Evolutionary conservation across 2,113 vertebrate species (phyloP).

Genomic region (Triplophysa rosa): DNA sequence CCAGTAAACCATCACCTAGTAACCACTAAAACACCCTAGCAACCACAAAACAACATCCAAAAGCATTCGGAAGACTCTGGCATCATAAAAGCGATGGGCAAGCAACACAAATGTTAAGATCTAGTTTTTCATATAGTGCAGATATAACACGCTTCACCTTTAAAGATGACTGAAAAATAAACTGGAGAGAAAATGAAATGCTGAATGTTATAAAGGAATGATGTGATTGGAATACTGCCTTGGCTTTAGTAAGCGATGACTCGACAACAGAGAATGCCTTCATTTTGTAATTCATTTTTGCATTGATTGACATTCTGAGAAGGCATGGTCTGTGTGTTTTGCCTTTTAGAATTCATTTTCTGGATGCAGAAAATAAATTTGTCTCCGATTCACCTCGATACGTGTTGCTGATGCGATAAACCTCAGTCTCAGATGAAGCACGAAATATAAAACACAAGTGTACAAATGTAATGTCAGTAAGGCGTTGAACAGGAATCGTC

Average conservation of each 20-base stretch:
- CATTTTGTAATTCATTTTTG: slow-evolving; percentile 18
- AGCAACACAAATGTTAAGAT: too few species aligned
- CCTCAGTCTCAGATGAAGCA: slow-evolving; percentile 47
- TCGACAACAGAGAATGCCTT: slow-evolving; percentile 45
- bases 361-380: slow-evolving; percentile 30
- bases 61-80: background rate
- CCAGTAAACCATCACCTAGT: too few species aligned
- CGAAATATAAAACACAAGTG: slow-evolving; percentile 34
- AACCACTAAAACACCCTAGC: background rate
- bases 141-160: slow-evolving; percentile 6
- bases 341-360: slow-evolving; percentile 4
- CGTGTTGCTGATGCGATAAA: slow-evolving; percentile 46
- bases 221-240: slow-evolving; percentile 44
- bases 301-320: background rate
- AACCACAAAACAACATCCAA: background rate
- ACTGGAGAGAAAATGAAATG: background rate
- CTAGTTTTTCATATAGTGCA: background rate
- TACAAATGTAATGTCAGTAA: slow-evolving; percentile 60
- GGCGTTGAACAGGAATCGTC: slow-evolving; percentile 70
- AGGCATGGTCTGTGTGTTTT: slow-evolving; percentile 19
- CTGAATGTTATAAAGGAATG: slow-evolving; percentile 8
- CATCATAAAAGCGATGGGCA: too few species aligned
- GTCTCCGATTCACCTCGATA: slow-evolving; percentile 47
- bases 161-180: background rate
- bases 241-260: slow-evolving; percentile 16